phyloP scores from a whole-genome alignment of 2,113 vertebrate genomes.

The Eurypyga helias region DNA sequence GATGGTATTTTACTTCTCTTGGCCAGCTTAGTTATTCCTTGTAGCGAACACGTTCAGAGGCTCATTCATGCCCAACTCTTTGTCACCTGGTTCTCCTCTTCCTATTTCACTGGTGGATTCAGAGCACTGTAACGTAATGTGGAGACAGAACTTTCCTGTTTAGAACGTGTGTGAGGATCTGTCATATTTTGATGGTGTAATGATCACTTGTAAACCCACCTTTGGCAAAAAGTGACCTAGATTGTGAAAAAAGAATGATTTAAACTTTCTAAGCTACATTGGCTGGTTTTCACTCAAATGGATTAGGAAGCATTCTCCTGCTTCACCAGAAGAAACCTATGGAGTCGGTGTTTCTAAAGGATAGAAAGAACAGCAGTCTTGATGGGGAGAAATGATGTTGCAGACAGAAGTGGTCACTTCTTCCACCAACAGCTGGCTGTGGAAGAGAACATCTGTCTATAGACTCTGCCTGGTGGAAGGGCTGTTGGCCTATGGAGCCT shows the following conservation, averaged over 20 bases:
- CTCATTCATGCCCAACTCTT: background rate
- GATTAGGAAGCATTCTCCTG: background rate
- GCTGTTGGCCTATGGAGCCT: background rate
- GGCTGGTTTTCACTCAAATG: background rate
- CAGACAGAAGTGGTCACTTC: background rate
- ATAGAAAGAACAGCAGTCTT: background rate
- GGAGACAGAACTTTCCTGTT: background rate
- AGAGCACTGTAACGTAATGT: background rate
- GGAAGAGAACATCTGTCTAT: background rate
- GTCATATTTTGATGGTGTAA: background rate
- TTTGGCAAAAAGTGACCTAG: background rate
- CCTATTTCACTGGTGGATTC: background rate
- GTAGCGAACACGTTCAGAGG: background rate
- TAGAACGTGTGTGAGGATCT: background rate
- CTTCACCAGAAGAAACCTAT: background rate
- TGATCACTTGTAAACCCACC: background rate
- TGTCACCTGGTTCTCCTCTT: background rate
- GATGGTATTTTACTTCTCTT: background rate
- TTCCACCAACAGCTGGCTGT: background rate
- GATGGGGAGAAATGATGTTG: background rate
- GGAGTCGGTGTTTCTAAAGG: background rate
- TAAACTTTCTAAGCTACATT: background rate
- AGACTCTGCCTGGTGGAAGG: background rate
- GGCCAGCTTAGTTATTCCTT: background rate
- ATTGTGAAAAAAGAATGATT: background rate